phyloP scores from a whole-genome alignment of 2,113 vertebrate genomes.

The Burhinus oedicnemus region DNA sequence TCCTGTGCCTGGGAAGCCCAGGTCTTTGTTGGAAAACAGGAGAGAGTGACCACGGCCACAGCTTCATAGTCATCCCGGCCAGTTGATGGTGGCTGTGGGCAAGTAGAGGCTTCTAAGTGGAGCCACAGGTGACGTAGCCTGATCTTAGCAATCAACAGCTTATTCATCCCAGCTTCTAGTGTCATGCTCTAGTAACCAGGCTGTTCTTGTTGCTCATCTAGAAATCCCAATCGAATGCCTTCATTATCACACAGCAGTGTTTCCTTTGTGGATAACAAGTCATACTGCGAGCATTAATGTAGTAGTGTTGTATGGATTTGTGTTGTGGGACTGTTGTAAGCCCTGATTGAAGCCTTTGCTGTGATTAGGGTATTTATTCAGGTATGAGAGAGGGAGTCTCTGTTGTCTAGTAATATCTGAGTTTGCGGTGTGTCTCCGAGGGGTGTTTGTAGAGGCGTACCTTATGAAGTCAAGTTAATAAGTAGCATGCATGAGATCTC shows the following conservation, averaged over 20 bases:
- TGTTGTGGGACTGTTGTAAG: slow-evolving; percentile 14
- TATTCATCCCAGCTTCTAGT: neutral
- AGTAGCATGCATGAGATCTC: neutral
- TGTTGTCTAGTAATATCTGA: neutral
- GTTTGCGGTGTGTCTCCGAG: neutral
- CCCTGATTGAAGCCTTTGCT: slow-evolving; percentile 28
- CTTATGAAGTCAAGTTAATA: neutral
- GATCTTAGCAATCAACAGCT: neutral
- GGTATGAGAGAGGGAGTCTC: slow-evolving; percentile 4
- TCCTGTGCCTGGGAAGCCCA: neutral
- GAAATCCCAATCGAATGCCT: slow-evolving; percentile 44
- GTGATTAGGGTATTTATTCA: slow-evolving; percentile 28
- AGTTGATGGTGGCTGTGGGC: fast-evolving
- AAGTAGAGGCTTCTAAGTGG: neutral
- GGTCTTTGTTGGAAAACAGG: neutral
- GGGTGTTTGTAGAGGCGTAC: neutral
- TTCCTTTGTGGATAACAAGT: slow-evolving; percentile 58
- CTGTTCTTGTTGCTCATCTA: slow-evolving; percentile 33
- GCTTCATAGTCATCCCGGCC: neutral
- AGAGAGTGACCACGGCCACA: fast-evolving
- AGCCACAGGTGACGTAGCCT: neutral
- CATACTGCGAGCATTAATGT: neutral
- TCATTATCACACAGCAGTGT: slow-evolving; percentile 51
- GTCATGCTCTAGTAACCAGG: slow-evolving; percentile 47
- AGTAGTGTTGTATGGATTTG: neutral